phyloP scores from a whole-genome alignment of 2,888 invertebrate species.

The Drosophila borborema region DNA sequence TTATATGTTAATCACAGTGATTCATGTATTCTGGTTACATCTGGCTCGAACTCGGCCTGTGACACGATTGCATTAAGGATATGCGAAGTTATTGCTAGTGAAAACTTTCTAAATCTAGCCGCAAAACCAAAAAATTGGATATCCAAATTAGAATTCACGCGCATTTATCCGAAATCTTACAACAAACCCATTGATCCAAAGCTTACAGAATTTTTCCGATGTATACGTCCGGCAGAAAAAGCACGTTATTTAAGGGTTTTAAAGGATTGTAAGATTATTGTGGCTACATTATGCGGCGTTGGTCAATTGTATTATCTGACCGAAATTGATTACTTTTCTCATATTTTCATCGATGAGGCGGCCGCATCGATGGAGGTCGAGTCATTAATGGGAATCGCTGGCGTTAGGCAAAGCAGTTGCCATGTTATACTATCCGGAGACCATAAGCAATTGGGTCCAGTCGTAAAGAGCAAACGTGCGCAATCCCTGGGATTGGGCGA shows the following conservation, averaged over 20 bases:
- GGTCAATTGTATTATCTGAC: background rate
- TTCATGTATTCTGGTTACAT: slow-evolving; percentile 87
- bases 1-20: slow-evolving; percentile 77
- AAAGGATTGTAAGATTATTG: slow-evolving; percentile 86
- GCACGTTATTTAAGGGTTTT: slow-evolving; percentile 56
- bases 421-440: slow-evolving; percentile 90
- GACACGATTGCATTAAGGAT: slow-evolving; percentile 88
- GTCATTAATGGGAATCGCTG: slow-evolving; percentile 87
- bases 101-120: background rate
- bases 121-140: fast-evolving
- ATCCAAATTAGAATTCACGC: background rate
- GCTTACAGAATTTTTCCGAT: background rate
- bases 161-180: background rate
- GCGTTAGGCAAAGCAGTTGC: slow-evolving; percentile 68
- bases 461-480: slow-evolving; percentile 85
- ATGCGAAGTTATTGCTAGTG: slow-evolving; percentile 52
- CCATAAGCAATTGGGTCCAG: slow-evolving; percentile 84
- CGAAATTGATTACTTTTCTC: slow-evolving; percentile 73
- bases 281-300: slow-evolving; percentile 87
- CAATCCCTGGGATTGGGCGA: slow-evolving; percentile 60
- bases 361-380: slow-evolving; percentile 91
- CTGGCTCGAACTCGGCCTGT: slow-evolving; percentile 84
- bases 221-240: background rate
- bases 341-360: slow-evolving; percentile 91
- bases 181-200: background rate